Percentiles rank a stretch among this genome's conserved stretches.
These are phyloP conservation scores for Columba janthina DNA, from an alignment of 2,113 vertebrate species.

Conservation along the genomic window DNA sequence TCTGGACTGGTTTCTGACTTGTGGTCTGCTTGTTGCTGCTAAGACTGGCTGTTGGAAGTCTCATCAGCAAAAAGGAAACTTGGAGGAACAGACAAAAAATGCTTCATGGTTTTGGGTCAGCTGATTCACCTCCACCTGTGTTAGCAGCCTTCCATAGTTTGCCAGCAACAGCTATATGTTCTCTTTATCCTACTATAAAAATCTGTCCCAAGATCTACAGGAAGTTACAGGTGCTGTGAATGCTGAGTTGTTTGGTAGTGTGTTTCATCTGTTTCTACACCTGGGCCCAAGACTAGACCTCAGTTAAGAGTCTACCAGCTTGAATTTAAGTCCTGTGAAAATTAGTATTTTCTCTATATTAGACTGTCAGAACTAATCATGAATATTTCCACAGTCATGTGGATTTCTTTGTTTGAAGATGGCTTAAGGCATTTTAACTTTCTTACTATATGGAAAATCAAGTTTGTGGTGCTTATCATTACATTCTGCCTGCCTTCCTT, in stretches of 20 bases:
- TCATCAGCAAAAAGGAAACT: not conserved
- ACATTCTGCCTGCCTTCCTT: not conserved
- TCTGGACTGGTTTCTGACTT: not conserved
- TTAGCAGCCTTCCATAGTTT: not conserved
- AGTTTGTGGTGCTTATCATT: not conserved
- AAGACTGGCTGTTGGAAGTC: not conserved
- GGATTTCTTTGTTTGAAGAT: not conserved
- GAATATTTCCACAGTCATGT: not conserved
- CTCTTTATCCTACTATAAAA: not conserved
- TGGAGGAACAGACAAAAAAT: not conserved
- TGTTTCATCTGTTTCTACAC: not conserved
- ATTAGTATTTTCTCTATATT: not conserved
- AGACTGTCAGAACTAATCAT: not conserved
- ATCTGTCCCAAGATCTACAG: not conserved
- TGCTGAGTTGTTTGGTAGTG: not conserved
- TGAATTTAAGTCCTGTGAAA: not conserved
- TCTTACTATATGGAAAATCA: not conserved
- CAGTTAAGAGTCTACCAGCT: not conserved
- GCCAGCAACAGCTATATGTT: accelerated
- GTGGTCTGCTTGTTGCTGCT: not conserved
- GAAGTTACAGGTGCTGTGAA: not conserved
- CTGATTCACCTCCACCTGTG: not conserved
- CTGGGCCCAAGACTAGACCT: not conserved
- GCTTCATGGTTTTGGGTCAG: not conserved
- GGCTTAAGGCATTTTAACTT: not conserved